Evolutionary conservation across 35 echinoderm and acorn worm species (phyloP).

Genomic region (Apostichopus californicus): DNA sequence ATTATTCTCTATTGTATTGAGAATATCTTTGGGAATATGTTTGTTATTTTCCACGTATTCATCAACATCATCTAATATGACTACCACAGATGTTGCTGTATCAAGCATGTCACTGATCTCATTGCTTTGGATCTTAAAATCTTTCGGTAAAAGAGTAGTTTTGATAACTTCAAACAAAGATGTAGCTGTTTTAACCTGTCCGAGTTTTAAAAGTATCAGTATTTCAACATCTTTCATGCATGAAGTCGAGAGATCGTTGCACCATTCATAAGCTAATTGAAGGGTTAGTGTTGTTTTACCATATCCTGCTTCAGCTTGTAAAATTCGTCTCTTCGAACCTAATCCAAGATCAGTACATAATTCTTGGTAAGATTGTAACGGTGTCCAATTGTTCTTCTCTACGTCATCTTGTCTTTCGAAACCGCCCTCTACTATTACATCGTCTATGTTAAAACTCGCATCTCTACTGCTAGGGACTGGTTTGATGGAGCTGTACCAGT

Average conservation of each 20-base stretch:
- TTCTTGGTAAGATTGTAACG: too few species aligned
- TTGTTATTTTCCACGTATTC: not conserved
- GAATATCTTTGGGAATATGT: not conserved
- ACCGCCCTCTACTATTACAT: not conserved
- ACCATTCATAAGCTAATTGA: constrained; percentile 20
- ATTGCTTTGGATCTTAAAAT: not conserved
- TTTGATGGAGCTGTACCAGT: not conserved
- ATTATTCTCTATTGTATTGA: not conserved
- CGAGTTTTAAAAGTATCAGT: not conserved
- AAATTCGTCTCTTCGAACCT: not conserved
- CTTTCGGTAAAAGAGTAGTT: not conserved
- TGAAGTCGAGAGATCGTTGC: not conserved
- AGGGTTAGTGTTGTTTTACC: constrained; percentile 23
- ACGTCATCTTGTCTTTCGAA: not conserved
- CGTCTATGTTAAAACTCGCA: not conserved
- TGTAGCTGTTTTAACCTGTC: not conserved
- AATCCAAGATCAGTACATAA: not conserved
- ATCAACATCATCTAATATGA: constrained; percentile 6
- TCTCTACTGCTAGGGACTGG: not conserved
- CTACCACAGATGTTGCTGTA: not conserved
- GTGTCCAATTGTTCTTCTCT: too few species aligned
- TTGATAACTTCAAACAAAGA: constrained; percentile 6
- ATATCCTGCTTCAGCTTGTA: not conserved
- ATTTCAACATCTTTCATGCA: not conserved
- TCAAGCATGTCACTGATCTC: not conserved